Percentiles rank a stretch among this genome's conserved stretches.
These are phyloP conservation scores for Eueremaeus valkanovi DNA, from an alignment of 2,888 invertebrate genomes.

Conservation along the genomic window DNA sequence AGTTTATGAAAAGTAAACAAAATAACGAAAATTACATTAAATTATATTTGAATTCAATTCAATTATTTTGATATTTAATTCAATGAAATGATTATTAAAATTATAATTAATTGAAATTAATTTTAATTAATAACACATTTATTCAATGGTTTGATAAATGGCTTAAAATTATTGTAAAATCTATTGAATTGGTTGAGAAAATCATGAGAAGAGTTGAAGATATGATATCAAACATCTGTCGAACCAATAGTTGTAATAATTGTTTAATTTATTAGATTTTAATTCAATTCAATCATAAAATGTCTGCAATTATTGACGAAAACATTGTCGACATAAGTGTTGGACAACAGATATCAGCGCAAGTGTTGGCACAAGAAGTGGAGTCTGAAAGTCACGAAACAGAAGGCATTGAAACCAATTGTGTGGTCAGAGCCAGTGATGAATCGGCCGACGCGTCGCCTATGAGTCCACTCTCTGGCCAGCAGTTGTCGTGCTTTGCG, in stretches of 20 bases:
- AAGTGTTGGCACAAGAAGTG: not conserved
- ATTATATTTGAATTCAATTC: too few species aligned
- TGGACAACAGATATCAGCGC: not conserved
- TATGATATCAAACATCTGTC: too few species aligned
- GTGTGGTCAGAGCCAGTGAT: too few species aligned
- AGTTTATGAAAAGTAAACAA: too few species aligned
- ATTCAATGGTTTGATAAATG: not conserved
- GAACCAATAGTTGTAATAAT: not conserved
- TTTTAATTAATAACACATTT: not conserved
- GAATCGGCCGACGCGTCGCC: not conserved
- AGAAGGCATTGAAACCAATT: not conserved
- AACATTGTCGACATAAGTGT: not conserved
- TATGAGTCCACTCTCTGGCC: not conserved
- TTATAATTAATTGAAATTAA: too few species aligned
- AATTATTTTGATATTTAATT: too few species aligned
- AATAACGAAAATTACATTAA: too few species aligned
- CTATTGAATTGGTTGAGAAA: not conserved
- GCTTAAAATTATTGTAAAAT: not conserved
- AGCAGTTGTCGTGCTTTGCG: conserved; percentile 41
- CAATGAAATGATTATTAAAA: too few species aligned
- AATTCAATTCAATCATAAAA: not conserved
- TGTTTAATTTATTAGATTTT: not conserved
- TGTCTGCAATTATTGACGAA: conserved; percentile 3
- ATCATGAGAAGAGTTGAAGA: too few species aligned
- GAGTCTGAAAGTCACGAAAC: not conserved